Conservation (phyloP, 2,113 vertebrate genomes). For the Notechis scutatus region DNA sequence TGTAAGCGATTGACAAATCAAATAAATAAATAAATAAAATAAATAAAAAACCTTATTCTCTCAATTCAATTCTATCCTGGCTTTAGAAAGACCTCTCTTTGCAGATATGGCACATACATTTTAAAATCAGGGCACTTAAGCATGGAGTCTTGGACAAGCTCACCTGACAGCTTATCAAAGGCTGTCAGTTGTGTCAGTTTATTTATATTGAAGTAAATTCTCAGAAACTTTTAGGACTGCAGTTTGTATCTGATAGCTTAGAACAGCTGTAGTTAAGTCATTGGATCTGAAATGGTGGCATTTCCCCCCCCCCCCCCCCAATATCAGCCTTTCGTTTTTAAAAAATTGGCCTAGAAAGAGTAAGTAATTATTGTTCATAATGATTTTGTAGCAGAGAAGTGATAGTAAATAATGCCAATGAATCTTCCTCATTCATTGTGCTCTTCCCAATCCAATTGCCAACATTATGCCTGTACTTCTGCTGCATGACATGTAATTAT, state of each 20-base stretch:
- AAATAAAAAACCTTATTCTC: not conserved
- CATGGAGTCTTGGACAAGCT: not conserved
- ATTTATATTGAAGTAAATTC: not conserved
- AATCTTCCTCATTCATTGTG: not conserved
- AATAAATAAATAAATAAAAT: too few species aligned
- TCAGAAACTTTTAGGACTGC: not conserved
- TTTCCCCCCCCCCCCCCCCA: not conserved
- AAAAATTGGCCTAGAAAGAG: not conserved
- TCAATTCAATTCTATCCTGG: not conserved
- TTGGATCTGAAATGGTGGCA: not conserved
- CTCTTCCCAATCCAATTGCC: not conserved
- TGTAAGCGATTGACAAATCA: too few species aligned
- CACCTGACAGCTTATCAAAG: not conserved
- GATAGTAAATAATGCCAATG: not conserved
- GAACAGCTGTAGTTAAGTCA: not conserved
- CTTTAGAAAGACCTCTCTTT: not conserved
- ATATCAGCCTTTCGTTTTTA: not conserved
- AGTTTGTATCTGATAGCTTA: not conserved
- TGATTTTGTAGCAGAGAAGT: fast-evolving
- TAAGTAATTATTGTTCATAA: not conserved
- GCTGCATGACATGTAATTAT: not conserved
- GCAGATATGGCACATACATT: not conserved
- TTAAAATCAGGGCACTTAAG: not conserved
- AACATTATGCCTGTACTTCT: not conserved
- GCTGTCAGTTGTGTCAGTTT: not conserved